These are phyloP conservation scores for Hypothenemus hampei DNA, from an alignment of 1,140 invertebrate species.

Conservation along the genomic window DNA sequence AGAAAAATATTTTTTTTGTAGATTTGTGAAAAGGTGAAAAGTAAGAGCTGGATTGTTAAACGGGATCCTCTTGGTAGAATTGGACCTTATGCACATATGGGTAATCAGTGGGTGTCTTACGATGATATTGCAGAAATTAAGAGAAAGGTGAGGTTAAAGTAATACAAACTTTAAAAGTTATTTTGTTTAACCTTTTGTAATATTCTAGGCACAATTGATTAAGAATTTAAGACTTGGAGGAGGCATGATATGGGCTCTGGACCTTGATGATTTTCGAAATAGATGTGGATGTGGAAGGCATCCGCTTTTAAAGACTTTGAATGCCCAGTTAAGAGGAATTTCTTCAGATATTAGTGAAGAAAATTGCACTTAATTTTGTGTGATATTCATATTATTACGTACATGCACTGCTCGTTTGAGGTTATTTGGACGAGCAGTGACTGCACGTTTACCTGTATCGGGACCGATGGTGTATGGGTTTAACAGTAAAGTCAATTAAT, in stretches of 20 bases:
- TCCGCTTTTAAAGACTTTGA: slow-evolving; percentile 54
- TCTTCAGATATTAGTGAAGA: slow-evolving; percentile 30
- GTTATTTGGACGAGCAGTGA: too few relatives aligned
- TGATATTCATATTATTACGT: too few relatives aligned
- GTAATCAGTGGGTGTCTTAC: slow-evolving; percentile 78
- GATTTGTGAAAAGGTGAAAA: slow-evolving; percentile 60
- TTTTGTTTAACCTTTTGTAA: background rate
- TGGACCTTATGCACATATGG: slow-evolving; percentile 67
- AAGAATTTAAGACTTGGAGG: slow-evolving; percentile 60
- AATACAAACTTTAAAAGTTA: slow-evolving; percentile 1
- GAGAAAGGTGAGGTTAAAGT: slow-evolving; percentile 41
- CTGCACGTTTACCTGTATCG: too few relatives aligned
- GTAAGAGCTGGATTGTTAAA: slow-evolving; percentile 60
- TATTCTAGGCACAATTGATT: slow-evolving; percentile 51
- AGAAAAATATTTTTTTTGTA: slow-evolving; percentile 38
- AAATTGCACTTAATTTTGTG: slow-evolving; percentile 39
- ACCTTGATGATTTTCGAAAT: slow-evolving; percentile 69
- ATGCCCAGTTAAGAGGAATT: slow-evolving; percentile 50
- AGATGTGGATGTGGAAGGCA: slow-evolving; percentile 58
- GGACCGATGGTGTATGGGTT: too few relatives aligned
- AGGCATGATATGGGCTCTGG: slow-evolving; percentile 74
- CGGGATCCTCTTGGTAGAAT: slow-evolving; percentile 58
- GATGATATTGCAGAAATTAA: slow-evolving; percentile 66
- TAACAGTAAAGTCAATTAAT: too few relatives aligned
- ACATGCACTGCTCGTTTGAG: too few relatives aligned